Base-by-base conservation (phyloP, 2,888 invertebrate genomes). In the Cosmorhoe ocellata region DNA sequence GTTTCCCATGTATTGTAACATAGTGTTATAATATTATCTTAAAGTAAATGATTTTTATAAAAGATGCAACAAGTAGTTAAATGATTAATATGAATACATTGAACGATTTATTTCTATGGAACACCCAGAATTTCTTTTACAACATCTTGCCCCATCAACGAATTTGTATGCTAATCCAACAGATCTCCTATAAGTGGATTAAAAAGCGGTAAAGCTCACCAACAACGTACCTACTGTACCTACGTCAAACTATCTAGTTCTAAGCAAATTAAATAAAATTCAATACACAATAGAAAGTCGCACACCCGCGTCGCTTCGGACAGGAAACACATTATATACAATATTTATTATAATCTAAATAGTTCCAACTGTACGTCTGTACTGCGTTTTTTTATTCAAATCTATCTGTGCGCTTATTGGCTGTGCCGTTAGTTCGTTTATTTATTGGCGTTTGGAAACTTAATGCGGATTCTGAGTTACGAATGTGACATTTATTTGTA, bases 301-400 rank as follows among this genome's bases (percentile, higher is more conserved):
- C 61, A 60, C 59, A 61, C 61, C 42, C 50, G 49, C 53, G 49
- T 39, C 48, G 32, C 40, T 40, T 18, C 28, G 34, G 64, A 71
- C 71, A 69, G 75, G 68, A 72, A 75, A 50, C 51, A 55, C 55
- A 50, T 44, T 50, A 58, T 61, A 60, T 64, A 54, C 48, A 41
- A 63, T 62, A 71, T 76, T 73, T 62, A 71, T 76, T 73, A 71
- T 68, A 70, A 74, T 72, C 67, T 63, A 69, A 69, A 76, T 71
- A 69, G 66, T 69, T 67, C 50, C 56, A 64, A 59, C 61, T 62
- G 56, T 64, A 58, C 58, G 66, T 57, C 56, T 58, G 69, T 69
- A 70, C 67, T 67, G 65, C 56, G 61, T 61, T 66, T 68, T n/a
- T 71, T 68, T 71, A 71, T 73, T 71, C 51, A 73, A 73, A 73